Conservation (phyloP, 2,113 vertebrate species). For the Phodopus roborovskii region DNA sequence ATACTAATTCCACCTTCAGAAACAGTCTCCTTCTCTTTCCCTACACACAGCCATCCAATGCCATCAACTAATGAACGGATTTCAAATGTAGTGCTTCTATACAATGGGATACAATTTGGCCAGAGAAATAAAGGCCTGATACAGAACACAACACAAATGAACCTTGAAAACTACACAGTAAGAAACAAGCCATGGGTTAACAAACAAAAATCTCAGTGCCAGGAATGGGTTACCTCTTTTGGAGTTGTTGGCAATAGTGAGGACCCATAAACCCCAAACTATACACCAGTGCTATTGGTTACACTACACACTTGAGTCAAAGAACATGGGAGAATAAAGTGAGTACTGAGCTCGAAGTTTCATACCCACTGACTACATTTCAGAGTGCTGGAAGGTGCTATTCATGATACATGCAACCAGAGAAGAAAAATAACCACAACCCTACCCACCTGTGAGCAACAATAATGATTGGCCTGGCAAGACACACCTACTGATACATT, state of each 20-base stretch:
- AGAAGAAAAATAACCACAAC: background rate
- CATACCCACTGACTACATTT: background rate
- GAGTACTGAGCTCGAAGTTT: background rate
- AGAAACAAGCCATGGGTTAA: slow-evolving; percentile 7
- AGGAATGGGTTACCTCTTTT: background rate
- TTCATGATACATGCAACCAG: background rate
- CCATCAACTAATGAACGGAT: background rate
- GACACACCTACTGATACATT: background rate
- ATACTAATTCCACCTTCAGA: background rate
- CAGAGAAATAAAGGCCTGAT: background rate
- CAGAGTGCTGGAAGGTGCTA: background rate
- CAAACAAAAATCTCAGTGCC: background rate
- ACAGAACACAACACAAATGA: background rate
- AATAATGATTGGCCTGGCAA: background rate
- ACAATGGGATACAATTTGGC: background rate
- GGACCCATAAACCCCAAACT: background rate
- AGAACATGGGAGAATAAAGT: background rate
- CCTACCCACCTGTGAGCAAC: background rate
- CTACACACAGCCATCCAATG: background rate
- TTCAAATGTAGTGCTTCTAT: background rate
- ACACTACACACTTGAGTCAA: background rate
- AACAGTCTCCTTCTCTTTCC: background rate
- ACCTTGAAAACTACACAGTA: background rate
- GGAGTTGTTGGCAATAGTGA: background rate
- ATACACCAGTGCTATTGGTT: background rate